A percentile compares a stretch with the other conserved stretches of the same genome.
These are phyloP conservation scores for Serilophus lunatus DNA, from an alignment of 2,113 vertebrate genomes.

Conservation along the genomic window DNA sequence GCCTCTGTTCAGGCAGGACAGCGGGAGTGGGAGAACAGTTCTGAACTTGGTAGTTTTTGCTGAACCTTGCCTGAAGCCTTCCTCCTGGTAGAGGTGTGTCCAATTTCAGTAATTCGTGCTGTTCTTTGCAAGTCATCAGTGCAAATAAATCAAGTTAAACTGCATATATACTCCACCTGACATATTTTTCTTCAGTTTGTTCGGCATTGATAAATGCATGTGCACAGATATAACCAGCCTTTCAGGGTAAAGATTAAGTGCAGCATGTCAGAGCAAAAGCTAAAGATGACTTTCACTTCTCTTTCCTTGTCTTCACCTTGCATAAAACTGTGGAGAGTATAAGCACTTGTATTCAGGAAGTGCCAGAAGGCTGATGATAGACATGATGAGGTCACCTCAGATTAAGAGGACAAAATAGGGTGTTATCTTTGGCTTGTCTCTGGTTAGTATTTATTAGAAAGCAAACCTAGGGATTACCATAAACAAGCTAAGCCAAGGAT, in stretches of 20 bases:
- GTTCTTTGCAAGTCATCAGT: neutral
- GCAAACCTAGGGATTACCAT: constrained; percentile 34
- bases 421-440: constrained; percentile 46
- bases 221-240: neutral
- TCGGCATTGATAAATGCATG: neutral
- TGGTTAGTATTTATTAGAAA: constrained; percentile 57
- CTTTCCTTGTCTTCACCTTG: neutral
- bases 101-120: neutral
- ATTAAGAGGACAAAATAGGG: constrained; percentile 29
- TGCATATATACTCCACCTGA: neutral
- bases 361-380: constrained; percentile 17
- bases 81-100: neutral
- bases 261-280: constrained; percentile 4
- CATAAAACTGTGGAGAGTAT: neutral
- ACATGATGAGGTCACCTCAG: constrained; percentile 27
- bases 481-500: neutral
- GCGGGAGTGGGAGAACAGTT: neutral
- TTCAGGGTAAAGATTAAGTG: neutral
- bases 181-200: neutral
- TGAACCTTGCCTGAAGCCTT: neutral
- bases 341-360: neutral
- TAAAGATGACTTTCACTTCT: constrained; percentile 4
- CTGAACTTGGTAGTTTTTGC: neutral
- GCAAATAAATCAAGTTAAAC: neutral
- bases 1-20: neutral